Base-by-base conservation (phyloP, 1,140 invertebrate species). In the Solenopsis invicta region DNA sequence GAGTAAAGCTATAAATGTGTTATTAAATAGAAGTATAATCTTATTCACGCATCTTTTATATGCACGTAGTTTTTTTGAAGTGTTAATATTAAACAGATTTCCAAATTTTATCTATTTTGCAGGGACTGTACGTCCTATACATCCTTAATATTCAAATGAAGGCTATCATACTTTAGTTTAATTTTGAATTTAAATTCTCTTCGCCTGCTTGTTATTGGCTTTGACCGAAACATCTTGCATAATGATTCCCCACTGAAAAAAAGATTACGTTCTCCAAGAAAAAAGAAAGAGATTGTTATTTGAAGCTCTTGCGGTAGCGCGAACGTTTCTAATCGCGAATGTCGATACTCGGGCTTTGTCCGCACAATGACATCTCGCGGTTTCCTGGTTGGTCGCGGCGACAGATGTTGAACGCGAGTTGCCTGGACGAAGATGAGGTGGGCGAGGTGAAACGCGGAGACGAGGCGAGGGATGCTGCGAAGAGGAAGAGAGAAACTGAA, bases 341-440 rank as follows among this genome's bases (percentile, higher is more conserved):
- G 66, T 72, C 64, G 64, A 89, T 82, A 37, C 12, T 18, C 67
- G 67, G 48, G 45, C 54, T 66, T 41, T 45, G 71, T 54, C 76
- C 59, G 85, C 62, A 72, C 85, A 75, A 89, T 84, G 66, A 85
- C 18, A 48, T 78, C 66, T 78, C 59, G 66, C 21, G 71, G 71
- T 84, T 89, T 87, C 77, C 88, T 87, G 85, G 66, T 84, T n/a
- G 69, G 56, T 37, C 72, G n/a, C 56, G 50, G 59, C 56, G 76
- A 74, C 88, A 77, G 72, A 90, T 82, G 89, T 72, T 89, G 69
- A 89, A 71, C 37, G 54, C 84, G 48, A 77, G 71, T 82, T 29
- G 54, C 77, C n/a, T 56, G 45, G 82, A 56, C 76, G 77, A 86
- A 69, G 75, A 56, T 77, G 87, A 61, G 67, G 61, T 64, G 64